Base-by-base conservation (phyloP, 2,797 vertebrate genomes). In the Aythya fuligula region DNA sequence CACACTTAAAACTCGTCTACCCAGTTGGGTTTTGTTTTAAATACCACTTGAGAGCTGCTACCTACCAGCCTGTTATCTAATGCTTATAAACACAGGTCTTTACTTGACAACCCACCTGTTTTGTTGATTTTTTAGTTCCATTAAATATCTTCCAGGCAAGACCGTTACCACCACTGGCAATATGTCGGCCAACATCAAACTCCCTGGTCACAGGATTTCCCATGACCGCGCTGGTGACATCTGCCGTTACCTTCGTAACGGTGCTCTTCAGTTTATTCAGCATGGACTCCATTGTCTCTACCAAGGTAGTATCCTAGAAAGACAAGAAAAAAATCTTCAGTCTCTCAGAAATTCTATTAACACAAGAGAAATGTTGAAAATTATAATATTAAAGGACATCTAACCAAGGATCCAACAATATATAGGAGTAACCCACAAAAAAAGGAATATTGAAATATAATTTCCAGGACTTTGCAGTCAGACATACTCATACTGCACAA, bases 91-190 rank as follows among this genome's bases (percentile, higher is more conserved):
- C 18, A 9, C 1, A 75, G 14, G 43, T 28, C 27, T 82, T 91
- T 32, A 90, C 34, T 87, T 74, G 74, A 69, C 66, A 96, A 87
- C 98, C 90, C 71, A 99, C 99, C 99, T 99, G 99, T 96, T 99
- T 99, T 66, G 99, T 99, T 90, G 99, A 99, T 93, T 99, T 99
- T 97, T 99, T 99, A 65, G 98, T 99, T 94, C 99, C 99, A 91
- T 99, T 98, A 97, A 99, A 99, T 96, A 99, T 99, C 97, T 99
- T 99, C 99, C 99, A 99, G 89, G 98, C 98, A 96, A 99, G 97
- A 16, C 98, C 99, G 20, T 98, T 99, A 75, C 99, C 99, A 64
- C 99, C 99, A 57, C 99, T 99, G 89, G 99, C 99, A 69, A 99
- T 99, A 87, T 99, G 99, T 45, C 99, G 98, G 30, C 99, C 99